These are phyloP conservation scores for Speoplatyrhinus poulsoni DNA, from an alignment of 2,113 vertebrate genomes.

Conservation along the genomic window DNA sequence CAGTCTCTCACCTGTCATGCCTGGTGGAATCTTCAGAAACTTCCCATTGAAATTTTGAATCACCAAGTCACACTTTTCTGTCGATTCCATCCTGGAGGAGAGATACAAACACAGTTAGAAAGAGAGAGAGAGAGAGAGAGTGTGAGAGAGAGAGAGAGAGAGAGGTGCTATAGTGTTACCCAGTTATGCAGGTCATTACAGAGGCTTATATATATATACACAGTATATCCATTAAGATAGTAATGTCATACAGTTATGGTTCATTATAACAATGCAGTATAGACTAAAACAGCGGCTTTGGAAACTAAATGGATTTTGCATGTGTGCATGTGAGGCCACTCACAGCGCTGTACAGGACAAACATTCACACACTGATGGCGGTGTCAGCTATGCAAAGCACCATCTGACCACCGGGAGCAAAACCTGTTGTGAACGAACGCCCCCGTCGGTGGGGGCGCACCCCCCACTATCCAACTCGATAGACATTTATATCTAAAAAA, in stretches of 20 bases:
- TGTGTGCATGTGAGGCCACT: constrained; percentile 16
- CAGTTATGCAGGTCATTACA: constrained; percentile 51
- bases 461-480: no score
- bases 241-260: background rate
- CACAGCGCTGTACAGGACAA: no score
- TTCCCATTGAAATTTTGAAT: constrained; percentile 94
- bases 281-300: no score
- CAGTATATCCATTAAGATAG: background rate
- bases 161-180: constrained; percentile 65
- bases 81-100: constrained; percentile 84
- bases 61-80: constrained; percentile 90
- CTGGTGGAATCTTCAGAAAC: constrained; percentile 90
- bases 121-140: constrained; percentile 55
- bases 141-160: constrained; percentile 31
- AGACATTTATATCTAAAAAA: no score
- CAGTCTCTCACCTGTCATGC: constrained; percentile 82
- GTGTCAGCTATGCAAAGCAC: no score
- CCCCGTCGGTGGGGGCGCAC: no score
- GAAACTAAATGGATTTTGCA: no score
- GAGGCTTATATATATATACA: constrained; percentile 23
- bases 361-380: no score
- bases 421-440: no score
- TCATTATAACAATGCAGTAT: no score
- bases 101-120: background rate
- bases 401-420: no score